Conservation (phyloP, 2,797 vertebrate species). For the Leptodactylus fallax region DNA sequence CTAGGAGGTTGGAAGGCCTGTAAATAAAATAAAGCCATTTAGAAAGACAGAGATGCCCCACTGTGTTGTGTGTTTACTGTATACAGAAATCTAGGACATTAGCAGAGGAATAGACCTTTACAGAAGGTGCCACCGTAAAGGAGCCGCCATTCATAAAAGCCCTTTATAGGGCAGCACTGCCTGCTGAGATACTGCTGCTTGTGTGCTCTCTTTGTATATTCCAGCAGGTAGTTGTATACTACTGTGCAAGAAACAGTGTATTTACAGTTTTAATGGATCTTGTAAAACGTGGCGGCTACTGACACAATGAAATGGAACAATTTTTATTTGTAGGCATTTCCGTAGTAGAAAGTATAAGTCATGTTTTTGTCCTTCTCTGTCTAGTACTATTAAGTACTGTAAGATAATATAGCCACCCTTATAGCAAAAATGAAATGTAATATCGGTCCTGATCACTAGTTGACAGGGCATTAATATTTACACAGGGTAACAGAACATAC, state of each 20-base stretch:
- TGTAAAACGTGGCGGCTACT: background rate
- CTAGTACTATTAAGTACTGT: too few relatives aligned
- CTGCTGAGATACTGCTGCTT: slow-evolving; percentile 40
- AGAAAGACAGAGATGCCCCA: slow-evolving; percentile 6
- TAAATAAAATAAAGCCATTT: slow-evolving; percentile 25
- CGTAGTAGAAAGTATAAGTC: background rate
- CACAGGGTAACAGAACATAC: background rate
- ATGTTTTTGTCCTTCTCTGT: too few relatives aligned
- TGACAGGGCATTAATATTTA: background rate
- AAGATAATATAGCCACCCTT: background rate
- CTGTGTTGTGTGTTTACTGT: slow-evolving; percentile 40
- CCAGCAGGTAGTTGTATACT: slow-evolving; percentile 30
- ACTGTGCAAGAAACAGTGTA: slow-evolving; percentile 4
- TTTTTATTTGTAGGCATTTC: background rate
- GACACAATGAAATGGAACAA: background rate
- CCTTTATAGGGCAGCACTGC: slow-evolving; percentile 20
- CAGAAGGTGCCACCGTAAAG: slow-evolving; percentile 14
- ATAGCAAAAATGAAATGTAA: background rate
- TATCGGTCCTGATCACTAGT: background rate
- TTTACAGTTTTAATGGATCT: background rate
- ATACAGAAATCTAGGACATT: background rate
- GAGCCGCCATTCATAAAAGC: slow-evolving; percentile 22
- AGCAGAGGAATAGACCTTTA: slow-evolving; percentile 5
- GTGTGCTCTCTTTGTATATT: slow-evolving; percentile 8
- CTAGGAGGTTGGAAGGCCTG: background rate